Base-by-base conservation (phyloP, 2,888 invertebrate species). In the Orthosia gracilis region DNA sequence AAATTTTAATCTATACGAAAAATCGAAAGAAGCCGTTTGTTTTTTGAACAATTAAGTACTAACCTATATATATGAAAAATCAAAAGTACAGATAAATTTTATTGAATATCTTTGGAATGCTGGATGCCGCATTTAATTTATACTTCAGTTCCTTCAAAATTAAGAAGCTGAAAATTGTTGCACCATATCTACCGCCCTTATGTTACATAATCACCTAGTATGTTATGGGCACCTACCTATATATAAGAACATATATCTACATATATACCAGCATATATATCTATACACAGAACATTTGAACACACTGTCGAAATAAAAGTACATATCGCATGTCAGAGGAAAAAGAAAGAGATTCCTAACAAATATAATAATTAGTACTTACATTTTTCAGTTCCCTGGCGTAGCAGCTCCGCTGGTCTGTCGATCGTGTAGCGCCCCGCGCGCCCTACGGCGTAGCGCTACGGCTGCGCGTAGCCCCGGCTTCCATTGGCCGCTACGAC, bases 391-490 rank as follows among this genome's bases (percentile, higher is more conserved):
- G 94, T 92, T 94, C 93, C 93, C 92, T 91, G 93, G 92, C 93
- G 94, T 92, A 93, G 94, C 94, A 94, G 94, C 92, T 91, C 91
- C 92, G 91, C 89, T 91, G 94, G 93, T 96, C 96, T 96, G 96
- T 94, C 94, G 94, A 93, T 93, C 91, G 90, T 89, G 93, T 92
- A 93, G 94, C 94, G 74, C 94, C 95, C 94, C 94, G 94, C 95
- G 89, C 94, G 89, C 91, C 90, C 91, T 90, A 90, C 88, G 90
- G 76, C 89, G 89, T 88, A 89, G 89, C 82, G 92, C 92, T 90
- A 96, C 96, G 96, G 89, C 96, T 96, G 96, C 96, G 96, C 96
- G 94, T 90, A 91, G 92, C 93, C 91, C 80, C 90, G 70, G 64
- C 88, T 85, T 88, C 89, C 91, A 96, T 96, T 96, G 96, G 96